Evolutionary conservation across 2,113 vertebrate genomes (phyloP).

Genomic region (Channa maculata): DNA sequence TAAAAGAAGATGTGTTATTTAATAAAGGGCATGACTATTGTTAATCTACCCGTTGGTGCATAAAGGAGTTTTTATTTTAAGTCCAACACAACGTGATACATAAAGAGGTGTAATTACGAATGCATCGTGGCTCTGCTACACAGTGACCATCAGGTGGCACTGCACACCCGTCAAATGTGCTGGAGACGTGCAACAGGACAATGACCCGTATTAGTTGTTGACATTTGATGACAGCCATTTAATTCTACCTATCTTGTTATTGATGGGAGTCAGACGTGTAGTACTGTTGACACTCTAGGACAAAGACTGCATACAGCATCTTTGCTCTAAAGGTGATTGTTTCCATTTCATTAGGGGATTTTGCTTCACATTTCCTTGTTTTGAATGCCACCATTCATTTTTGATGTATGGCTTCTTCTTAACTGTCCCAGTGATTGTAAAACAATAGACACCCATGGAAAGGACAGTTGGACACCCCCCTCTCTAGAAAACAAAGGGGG

Average conservation of each 20-base stretch:
- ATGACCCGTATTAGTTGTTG: constrained; percentile 5
- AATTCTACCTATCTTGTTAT: constrained; percentile 4
- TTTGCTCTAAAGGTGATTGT: neutral
- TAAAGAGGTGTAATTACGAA: no score
- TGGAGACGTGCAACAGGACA: neutral
- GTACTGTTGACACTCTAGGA: neutral
- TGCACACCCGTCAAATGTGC: neutral
- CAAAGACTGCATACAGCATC: neutral
- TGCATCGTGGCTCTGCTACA: no score
- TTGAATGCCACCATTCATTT: constrained; percentile 20
- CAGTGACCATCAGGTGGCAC: constrained; percentile 45
- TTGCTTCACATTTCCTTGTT: constrained; percentile 21
- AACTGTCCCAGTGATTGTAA: neutral
- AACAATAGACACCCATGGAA: constrained; percentile 6
- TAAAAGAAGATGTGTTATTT: no score
- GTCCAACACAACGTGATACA: no score
- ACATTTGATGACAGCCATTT: neutral
- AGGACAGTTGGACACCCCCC: neutral
- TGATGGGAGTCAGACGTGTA: constrained; percentile 3
- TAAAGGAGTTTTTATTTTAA: no score
- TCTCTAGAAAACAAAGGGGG: no score
- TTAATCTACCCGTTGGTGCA: no score
- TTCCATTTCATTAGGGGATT: constrained; percentile 46
- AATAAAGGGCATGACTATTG: no score
- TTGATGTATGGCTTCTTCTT: constrained; percentile 48